Base-by-base conservation (phyloP, 2,113 vertebrate genomes). In the Enhydra lutris region DNA sequence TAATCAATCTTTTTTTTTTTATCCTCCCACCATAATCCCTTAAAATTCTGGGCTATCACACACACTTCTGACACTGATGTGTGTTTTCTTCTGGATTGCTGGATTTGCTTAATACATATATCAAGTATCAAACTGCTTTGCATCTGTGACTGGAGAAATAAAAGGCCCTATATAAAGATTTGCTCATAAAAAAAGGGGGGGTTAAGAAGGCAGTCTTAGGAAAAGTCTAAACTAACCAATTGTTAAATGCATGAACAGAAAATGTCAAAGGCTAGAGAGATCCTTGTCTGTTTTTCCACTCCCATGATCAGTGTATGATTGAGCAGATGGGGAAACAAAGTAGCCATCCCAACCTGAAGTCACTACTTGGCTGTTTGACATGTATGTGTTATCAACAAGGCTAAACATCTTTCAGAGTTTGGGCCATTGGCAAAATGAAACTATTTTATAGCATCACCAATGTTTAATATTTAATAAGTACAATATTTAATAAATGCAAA, bases 81-180 rank as follows among this genome's bases (percentile, higher is more conserved):
- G 8, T 94, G 2, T 91, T 97, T 80, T 97, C 92, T 98, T 98
- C 80, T 69, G 79, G n/a, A 92, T 93, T 96, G 84, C 24, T 91
- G 78, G 17, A 87, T 98, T 97, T 97, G 36, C 39, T 86, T 57
- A 95, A 98, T 91, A 63, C 7, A 18, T 76, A 39, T 95, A 92
- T n/a, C 65, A 31, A 81, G 95, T 97, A 94, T 92, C 74, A 95
- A 97, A 45, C 24, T 69, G 39, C 55, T 97, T 26, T 90, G 69
- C 69, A 96, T 34, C 84, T 63, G 21, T 94, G 9, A 95, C 69
- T 59, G 42, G 61, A 69, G 34, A 61, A 59, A 95, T 97, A 83
- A 97, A 92, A 95, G 59, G 86, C 65, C 79, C 21, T 87, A 45
- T 34, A 65, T 59, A 91, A 94, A 97, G 91, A 93, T 84, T 26